Conservation (phyloP, 2,888 invertebrate species). For the Rhodophaea formosa region DNA sequence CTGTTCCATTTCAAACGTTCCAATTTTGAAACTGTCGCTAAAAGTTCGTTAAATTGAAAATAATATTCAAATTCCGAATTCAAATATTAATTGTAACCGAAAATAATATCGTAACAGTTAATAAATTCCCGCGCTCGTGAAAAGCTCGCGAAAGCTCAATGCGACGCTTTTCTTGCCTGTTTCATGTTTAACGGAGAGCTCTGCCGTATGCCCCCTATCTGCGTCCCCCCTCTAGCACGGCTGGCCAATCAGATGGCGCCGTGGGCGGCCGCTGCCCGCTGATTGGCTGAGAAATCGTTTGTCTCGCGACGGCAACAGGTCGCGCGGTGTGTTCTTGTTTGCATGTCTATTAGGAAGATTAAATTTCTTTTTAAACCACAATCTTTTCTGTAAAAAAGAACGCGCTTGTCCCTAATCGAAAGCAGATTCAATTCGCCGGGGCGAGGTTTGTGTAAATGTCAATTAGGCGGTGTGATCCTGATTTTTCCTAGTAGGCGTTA, state of each 20-base stretch:
- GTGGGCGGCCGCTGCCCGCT: constrained; percentile 70
- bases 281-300: constrained; percentile 65
- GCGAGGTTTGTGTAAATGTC: constrained; percentile 27
- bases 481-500: neutral
- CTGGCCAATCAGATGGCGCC: constrained; percentile 63
- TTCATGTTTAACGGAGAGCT: constrained; percentile 66
- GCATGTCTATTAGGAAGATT: constrained; percentile 80
- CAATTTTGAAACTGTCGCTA: neutral
- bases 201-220: constrained; percentile 49
- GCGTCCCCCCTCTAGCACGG: constrained; percentile 49
- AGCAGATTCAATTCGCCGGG: constrained; percentile 53
- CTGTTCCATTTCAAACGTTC: constrained; percentile 14
- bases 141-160: constrained; percentile 79
- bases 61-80: neutral
- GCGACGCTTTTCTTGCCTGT: constrained; percentile 77
- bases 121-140: constrained; percentile 59
- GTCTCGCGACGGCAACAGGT: constrained; percentile 81
- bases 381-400: constrained; percentile 57
- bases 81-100: constrained; percentile 15
- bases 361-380: constrained; percentile 73
- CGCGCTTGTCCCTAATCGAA: constrained; percentile 53
- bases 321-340: constrained; percentile 71
- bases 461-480: constrained; percentile 8
- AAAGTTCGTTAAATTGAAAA: neutral
- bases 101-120: constrained; percentile 28